phyloP scores from a whole-genome alignment of 2,888 invertebrate species.

The Drosophila macrothrix region DNA sequence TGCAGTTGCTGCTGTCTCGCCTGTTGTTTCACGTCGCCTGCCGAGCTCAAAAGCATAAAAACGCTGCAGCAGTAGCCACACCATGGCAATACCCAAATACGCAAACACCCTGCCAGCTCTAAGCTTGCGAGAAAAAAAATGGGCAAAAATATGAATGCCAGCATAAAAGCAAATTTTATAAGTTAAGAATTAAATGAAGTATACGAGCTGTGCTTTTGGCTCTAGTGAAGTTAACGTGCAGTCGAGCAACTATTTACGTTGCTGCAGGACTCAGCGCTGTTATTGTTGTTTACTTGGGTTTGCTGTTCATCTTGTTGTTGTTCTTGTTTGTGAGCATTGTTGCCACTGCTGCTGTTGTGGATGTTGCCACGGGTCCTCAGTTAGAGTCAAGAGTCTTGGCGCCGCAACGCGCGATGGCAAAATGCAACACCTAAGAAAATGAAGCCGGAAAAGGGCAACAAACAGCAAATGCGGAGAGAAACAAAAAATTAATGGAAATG shows the following conservation, averaged over 20 bases:
- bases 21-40: conserved; percentile 31
- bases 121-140: background rate
- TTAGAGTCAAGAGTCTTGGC: conserved; percentile 55
- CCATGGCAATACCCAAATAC: conserved; percentile 16
- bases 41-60: conserved; percentile 26
- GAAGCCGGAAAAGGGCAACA: conserved; percentile 38
- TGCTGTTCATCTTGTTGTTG: conserved; percentile 1
- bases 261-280: conserved; percentile 23
- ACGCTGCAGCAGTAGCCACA: conserved; percentile 14
- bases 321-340: conserved; percentile 3
- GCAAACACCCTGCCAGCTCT: conserved; percentile 11
- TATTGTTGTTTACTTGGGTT: conserved; percentile 28
- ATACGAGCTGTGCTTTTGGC: conserved; percentile 54
- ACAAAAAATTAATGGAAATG: conserved; percentile 46
- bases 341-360: conserved; percentile 19
- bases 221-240: conserved; percentile 55
- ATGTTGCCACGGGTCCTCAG: conserved; percentile 5
- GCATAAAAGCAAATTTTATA: conserved; percentile 53
- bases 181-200: conserved; percentile 69
- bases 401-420: conserved; percentile 18
- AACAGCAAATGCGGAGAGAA: conserved; percentile 5
- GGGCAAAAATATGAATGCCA: background rate
- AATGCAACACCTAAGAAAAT: conserved; percentile 29
- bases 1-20: background rate
- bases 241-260: conserved; percentile 47